Base-by-base conservation (phyloP, 2,888 invertebrate genomes). In the Ichneumon xanthorius region DNA sequence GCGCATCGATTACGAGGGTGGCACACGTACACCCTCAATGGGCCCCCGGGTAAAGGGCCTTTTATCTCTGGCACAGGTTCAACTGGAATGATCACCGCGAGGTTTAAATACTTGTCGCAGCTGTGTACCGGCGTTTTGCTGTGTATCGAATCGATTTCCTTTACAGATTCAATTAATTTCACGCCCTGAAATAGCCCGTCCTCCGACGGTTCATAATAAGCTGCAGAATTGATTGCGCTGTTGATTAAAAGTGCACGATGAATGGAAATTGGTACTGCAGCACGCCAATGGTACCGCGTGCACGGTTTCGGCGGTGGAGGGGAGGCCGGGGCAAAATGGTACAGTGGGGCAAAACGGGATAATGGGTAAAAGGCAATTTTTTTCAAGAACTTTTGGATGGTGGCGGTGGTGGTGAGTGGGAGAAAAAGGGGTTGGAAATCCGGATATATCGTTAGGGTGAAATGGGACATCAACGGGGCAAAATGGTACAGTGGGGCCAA, bases 61-160 rank as follows among this genome's bases (percentile, higher is more conserved):
- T 63, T 33, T 63, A 70, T 33, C 48, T 61, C 67, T 73, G 61
- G 37, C 45, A 26, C 45, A 58, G 37, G 30, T 79, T 79, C 70
- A 65, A 75, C 33, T 16, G 48, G 26, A 48, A 65, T 58, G 63
- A 82, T 79, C 61, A 75, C 33, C 72, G 63, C 37, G 19, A 61
- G 16, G 55, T 30, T 83, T 58, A 30, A 67, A 61, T 67, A 68
- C 50, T 22, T 48, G 71, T 58, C 72, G 22, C 61, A 45, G 9
- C 45, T 63, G 30, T 48, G 37, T 53, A 77, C 22, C 50, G 4
- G 14, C 19, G 19, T 63, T 65, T 19, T 1, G 37, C 19, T 11
- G 68, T 71, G 30, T 48, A 30, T 16, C n/a, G 65, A 63, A 37
- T 50, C 37, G 65, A 53, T 65, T 65, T 37, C 48, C 33, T 19